Evolutionary conservation across 2,113 vertebrate species (phyloP).

Genomic region (Sciurus niger): DNA sequence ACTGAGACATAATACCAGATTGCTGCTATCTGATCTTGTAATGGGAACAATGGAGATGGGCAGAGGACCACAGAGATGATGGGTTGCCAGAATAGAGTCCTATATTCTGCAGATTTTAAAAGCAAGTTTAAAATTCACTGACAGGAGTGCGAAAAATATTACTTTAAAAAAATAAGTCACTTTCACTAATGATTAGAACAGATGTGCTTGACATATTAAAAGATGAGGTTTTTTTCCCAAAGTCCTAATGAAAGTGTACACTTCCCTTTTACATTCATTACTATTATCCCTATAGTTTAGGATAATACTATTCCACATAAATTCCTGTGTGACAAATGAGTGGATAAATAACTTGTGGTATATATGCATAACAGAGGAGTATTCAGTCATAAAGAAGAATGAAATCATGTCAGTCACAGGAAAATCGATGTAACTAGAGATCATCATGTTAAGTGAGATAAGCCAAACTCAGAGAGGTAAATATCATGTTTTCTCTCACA

Average conservation of each 20-base stretch:
- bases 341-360: no score
- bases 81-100: neutral
- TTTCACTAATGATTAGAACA: neutral
- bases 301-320: neutral
- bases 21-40: neutral
- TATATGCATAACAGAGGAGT: no score
- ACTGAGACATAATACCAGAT: neutral
- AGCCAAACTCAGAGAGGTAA: no score
- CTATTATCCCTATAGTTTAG: neutral
- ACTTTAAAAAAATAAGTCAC: neutral
- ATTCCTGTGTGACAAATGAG: neutral
- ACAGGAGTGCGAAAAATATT: neutral
- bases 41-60: neutral
- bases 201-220: neutral
- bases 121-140: slow-evolving; percentile 2
- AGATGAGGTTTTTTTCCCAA: neutral
- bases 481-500: no score
- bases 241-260: neutral
- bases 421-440: no score
- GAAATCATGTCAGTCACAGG: no score
- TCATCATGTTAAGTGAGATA: no score
- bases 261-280: neutral
- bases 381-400: no score
- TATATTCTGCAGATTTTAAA: neutral
- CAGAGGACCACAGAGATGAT: neutral